A percentile compares a stretch with the other conserved stretches of the same genome.
These are phyloP conservation scores for Eufriesea mexicana DNA, from an alignment of 1,140 invertebrate species.

Conservation along the genomic window DNA sequence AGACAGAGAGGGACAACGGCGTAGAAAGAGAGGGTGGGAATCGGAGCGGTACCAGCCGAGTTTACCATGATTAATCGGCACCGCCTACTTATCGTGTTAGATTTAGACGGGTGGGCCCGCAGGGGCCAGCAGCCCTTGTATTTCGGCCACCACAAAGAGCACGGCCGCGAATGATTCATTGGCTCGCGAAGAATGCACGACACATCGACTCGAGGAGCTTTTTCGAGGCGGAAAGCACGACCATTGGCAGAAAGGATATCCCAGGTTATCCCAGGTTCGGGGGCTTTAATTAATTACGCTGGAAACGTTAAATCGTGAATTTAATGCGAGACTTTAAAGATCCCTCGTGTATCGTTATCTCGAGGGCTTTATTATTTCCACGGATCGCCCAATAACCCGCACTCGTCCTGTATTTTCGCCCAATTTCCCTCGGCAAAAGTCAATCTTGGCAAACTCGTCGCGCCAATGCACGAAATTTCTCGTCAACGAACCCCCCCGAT, in stretches of 20 bases:
- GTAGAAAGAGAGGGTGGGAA: constrained; percentile 16
- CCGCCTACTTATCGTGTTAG: constrained; percentile 73
- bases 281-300: constrained; percentile 32
- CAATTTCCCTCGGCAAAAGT: no score
- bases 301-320: neutral
- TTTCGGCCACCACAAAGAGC: constrained; percentile 64
- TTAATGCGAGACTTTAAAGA: constrained; percentile 23
- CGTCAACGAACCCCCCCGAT: neutral
- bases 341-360: constrained; percentile 13
- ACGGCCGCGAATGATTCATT: constrained; percentile 59
- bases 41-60: constrained; percentile 56
- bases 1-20: constrained; percentile 1
- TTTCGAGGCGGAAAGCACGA: constrained; percentile 23
- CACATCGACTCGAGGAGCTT: constrained; percentile 43
- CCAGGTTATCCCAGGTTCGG: neutral
- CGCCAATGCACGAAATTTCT: constrained; percentile 9
- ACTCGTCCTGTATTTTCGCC: neutral
- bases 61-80: constrained; percentile 74
- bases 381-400: neutral
- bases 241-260: neutral
- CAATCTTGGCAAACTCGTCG: no score
- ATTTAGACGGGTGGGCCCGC: constrained; percentile 64
- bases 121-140: constrained; percentile 62
- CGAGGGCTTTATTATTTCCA: neutral
- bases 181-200: constrained; percentile 58